A percentile compares a stretch with the other conserved stretches of the same genome.
phyloP scores from a whole-genome alignment of 2,113 vertebrate genomes.

The Phodopus roborovskii region DNA sequence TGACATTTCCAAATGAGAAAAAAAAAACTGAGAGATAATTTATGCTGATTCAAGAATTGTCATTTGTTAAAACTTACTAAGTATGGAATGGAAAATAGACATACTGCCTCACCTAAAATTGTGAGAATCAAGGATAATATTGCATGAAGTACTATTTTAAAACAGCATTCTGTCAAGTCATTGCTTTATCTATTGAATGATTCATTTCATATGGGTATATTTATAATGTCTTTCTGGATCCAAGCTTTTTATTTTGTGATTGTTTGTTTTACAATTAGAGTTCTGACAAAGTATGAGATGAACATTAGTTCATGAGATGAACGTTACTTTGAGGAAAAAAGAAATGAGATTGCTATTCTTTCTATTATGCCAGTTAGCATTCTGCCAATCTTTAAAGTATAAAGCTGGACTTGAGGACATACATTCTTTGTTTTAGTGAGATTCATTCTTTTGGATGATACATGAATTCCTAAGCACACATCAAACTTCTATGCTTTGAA shows the following conservation, averaged over 20 bases:
- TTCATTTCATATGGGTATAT: not conserved
- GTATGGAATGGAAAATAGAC: not conserved
- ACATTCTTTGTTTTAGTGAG: not conserved
- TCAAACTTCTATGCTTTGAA: not conserved
- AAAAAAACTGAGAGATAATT: not conserved
- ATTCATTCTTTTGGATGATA: not conserved
- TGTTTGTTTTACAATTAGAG: not conserved
- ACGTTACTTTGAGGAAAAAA: not conserved
- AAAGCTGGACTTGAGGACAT: not conserved
- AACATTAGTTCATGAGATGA: too few relatives aligned
- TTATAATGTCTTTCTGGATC: not conserved
- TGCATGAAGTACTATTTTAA: not conserved
- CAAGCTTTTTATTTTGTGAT: not conserved
- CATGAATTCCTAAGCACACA: not conserved
- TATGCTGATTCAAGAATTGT: not conserved
- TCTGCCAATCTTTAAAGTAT: not conserved
- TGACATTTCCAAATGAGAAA: not conserved
- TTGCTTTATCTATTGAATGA: not conserved
- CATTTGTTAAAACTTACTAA: not conserved
- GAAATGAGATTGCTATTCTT: not conserved
- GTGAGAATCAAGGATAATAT: accelerated
- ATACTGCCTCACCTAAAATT: not conserved
- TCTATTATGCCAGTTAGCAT: not conserved
- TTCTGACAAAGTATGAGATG: not conserved
- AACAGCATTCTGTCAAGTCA: not conserved